Percentiles rank a stretch among this genome's conserved stretches.
These are phyloP conservation scores for Oceanodroma tethys DNA, from an alignment of 2,113 vertebrate species.

Conservation along the genomic window DNA sequence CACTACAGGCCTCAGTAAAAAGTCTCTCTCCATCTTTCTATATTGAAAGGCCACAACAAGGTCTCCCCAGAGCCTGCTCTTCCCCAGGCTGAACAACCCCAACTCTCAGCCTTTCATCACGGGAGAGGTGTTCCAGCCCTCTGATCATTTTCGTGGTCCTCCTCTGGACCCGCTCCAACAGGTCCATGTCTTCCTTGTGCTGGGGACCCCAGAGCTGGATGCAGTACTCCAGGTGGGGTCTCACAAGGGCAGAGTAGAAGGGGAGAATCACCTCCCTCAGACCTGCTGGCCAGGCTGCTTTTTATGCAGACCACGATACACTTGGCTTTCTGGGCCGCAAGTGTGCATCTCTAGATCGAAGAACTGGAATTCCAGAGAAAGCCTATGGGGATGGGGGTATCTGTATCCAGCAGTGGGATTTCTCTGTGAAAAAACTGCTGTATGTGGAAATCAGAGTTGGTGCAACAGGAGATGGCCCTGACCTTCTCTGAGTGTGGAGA, in stretches of 20 bases:
- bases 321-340: not conserved
- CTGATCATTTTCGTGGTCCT: not conserved
- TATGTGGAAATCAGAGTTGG: not conserved
- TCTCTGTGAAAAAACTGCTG: not conserved
- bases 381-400: fast-evolving
- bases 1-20: not conserved
- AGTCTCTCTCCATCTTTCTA: not conserved
- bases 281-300: not conserved
- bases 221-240: fast-evolving
- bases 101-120: not conserved
- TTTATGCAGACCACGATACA: not conserved
- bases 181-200: too few species aligned
- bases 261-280: fast-evolving
- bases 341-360: fast-evolving
- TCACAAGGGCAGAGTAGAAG: fast-evolving
- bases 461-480: not conserved
- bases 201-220: not conserved
- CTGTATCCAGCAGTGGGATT: not conserved
- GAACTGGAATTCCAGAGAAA: not conserved
- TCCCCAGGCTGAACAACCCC: fast-evolving
- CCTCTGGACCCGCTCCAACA: not conserved
- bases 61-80: not conserved
- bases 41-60: not conserved
- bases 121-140: not conserved
- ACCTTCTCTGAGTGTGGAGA: not conserved